Percentiles rank a stretch among this genome's conserved stretches.
Evolutionary conservation across 1,140 invertebrate genomes (phyloP).

Genomic region (Orius insidiosus): DNA sequence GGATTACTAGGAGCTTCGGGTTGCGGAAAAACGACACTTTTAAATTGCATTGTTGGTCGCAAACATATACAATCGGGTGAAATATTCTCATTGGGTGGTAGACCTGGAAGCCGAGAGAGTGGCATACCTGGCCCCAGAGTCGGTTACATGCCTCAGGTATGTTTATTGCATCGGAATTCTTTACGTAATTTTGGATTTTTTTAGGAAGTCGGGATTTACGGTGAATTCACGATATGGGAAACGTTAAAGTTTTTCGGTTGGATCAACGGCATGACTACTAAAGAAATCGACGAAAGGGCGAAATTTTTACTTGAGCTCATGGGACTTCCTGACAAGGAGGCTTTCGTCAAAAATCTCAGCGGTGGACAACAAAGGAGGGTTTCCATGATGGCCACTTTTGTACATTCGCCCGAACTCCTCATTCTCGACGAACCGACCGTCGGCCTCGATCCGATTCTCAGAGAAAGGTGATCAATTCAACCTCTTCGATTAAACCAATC

Average conservation of each 20-base stretch:
- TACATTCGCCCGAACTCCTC: constrained; percentile 74
- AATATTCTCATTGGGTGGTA: constrained; percentile 26
- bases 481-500: too few relatives aligned
- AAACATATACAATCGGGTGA: constrained; percentile 23
- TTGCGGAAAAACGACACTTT: constrained; percentile 27
- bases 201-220: constrained; percentile 84
- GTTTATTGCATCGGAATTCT: too few relatives aligned
- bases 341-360: constrained; percentile 76
- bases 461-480: constrained; percentile 71
- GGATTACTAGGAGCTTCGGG: constrained; percentile 28
- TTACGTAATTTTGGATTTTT: too few relatives aligned
- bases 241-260: constrained; percentile 95
- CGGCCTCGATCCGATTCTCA: constrained; percentile 73
- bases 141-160: constrained; percentile 68
- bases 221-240: constrained; percentile 86
- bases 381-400: constrained; percentile 68
- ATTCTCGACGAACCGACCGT: constrained; percentile 89
- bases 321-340: constrained; percentile 65
- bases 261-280: constrained; percentile 76
- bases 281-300: constrained; percentile 60
- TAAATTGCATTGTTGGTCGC: constrained; percentile 27
- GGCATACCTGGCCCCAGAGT: constrained; percentile 66
- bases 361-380: constrained; percentile 79
- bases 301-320: constrained; percentile 80
- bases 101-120: constrained; percentile 26